These are phyloP conservation scores for Malthinus seriepunctatus DNA, from an alignment of 2,888 invertebrate species.

Conservation along the genomic window DNA sequence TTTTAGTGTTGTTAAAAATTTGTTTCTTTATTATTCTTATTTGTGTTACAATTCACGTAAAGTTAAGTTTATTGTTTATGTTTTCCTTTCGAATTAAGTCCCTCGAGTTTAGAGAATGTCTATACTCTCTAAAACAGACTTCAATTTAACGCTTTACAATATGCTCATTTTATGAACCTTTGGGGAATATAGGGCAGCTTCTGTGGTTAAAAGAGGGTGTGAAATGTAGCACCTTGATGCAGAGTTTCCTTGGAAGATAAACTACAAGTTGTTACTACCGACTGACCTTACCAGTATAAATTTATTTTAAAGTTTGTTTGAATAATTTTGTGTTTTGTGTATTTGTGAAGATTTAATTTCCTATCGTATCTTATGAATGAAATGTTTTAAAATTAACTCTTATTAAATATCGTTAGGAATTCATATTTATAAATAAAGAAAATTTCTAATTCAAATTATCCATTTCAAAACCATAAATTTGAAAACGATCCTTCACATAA, in stretches of 20 bases:
- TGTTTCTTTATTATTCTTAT: neutral
- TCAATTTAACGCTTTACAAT: constrained; percentile 7
- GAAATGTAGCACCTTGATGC: constrained; percentile 17
- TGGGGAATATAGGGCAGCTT: neutral
- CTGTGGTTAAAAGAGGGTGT: constrained; percentile 10
- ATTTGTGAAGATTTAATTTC: too few species aligned
- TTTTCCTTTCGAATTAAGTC: constrained; percentile 3
- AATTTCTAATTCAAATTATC: too few species aligned
- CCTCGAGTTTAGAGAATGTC: neutral
- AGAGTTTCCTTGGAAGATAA: constrained; percentile 14
- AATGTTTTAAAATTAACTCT: too few species aligned
- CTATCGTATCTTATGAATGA: too few species aligned
- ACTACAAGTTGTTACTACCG: constrained; percentile 11
- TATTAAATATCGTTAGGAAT: too few species aligned
- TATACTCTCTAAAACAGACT: neutral
- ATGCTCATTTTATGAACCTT: constrained; percentile 7
- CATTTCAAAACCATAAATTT: too few species aligned
- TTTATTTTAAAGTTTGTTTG: too few species aligned
- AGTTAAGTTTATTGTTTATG: neutral
- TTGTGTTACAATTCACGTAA: neutral
- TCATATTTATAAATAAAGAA: too few species aligned
- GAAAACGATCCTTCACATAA: too few species aligned
- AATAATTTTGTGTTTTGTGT: too few species aligned
- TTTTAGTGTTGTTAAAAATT: neutral
- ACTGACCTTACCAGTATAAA: neutral